Evolutionary conservation across 92 coral and sea anemone genomes (phyloP), one percentile per base, ranked within the genome.

Genomic region (Epizoanthus illoricatus): DNA sequence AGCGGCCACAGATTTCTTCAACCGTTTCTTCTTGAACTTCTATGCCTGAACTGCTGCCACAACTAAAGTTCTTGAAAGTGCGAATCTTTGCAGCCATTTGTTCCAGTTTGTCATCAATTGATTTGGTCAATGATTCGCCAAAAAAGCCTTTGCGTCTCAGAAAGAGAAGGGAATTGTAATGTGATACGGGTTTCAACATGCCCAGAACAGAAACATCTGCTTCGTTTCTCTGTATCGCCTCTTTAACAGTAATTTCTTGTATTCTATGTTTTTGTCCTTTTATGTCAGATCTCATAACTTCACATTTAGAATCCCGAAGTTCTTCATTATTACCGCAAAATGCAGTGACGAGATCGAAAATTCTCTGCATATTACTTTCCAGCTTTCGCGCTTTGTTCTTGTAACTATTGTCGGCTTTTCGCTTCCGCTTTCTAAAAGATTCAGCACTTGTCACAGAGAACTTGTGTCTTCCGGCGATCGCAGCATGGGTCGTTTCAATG

Each of bases 61-160:
- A 61, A 61, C 66, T 61, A 3, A 61, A 61, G 66, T 23, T 61
- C 66, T 61, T 61, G 66, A 5, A 61, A 61, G 66, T 61, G 66
- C 66, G 10, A 61, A 61, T 61, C 66, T 61, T 61, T 61, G 66
- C 66, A 61, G 66, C 66, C 66, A 61, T 61, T n/a, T 61, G 10
- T 61, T 61, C 66, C 66, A 61, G 66, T 61, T 61, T 61, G 66
- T 61, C 66, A 61, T 61, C 28, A 61, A 61, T 23, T 61, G 66
- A 61, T 61, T 43, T 43, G 49, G 49, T 43, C 5, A 43, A 43
- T 43, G 49, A 43, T 43, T 43, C 49, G 8, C 49, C 49, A 43
- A 43, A 43, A 43, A 43, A 43, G 0, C 49, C 49, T 43, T 43
- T 43, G 49, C 7, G 8, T 43, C 49, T 43, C 49, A 43, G 49